A percentile compares a stretch with the other conserved stretches of the same genome.
Evolutionary conservation across 2,888 invertebrate species (phyloP).

Genomic region (Seira ritae): DNA sequence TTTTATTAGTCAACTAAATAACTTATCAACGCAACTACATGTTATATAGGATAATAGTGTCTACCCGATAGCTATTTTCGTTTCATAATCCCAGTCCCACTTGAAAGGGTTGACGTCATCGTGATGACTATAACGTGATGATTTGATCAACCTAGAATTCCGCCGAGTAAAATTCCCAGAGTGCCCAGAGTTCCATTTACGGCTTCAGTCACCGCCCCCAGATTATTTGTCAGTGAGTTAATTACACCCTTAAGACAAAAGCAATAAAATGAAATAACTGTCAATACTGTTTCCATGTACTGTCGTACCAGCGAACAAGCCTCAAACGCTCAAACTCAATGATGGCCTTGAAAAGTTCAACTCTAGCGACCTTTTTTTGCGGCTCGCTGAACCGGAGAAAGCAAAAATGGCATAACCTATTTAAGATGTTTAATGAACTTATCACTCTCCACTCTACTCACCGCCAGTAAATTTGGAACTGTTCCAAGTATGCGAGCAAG

Average conservation of each 20-base stretch:
- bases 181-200: slow-evolving; percentile 61
- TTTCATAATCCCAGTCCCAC: too few species aligned
- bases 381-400: neutral
- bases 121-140: neutral
- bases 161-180: slow-evolving; percentile 60
- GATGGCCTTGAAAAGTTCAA: neutral
- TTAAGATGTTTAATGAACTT: neutral
- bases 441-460: slow-evolving; percentile 38
- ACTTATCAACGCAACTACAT: too few species aligned
- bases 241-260: slow-evolving; percentile 68
- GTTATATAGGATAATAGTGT: too few species aligned
- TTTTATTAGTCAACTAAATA: too few species aligned
- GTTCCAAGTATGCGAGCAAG: slow-evolving; percentile 57
- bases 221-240: slow-evolving; percentile 64
- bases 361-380: too few species aligned
- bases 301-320: slow-evolving; percentile 23
- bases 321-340: neutral
- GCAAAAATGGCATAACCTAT: neutral
- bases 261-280: slow-evolving; percentile 17
- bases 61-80: too few species aligned
- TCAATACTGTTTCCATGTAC: slow-evolving; percentile 13
- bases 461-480: slow-evolving; percentile 65
- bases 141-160: slow-evolving; percentile 51
- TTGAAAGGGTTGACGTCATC: too few species aligned
- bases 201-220: slow-evolving; percentile 65